Conservation (phyloP, 2,888 invertebrate species). For the Theretra japonica region DNA sequence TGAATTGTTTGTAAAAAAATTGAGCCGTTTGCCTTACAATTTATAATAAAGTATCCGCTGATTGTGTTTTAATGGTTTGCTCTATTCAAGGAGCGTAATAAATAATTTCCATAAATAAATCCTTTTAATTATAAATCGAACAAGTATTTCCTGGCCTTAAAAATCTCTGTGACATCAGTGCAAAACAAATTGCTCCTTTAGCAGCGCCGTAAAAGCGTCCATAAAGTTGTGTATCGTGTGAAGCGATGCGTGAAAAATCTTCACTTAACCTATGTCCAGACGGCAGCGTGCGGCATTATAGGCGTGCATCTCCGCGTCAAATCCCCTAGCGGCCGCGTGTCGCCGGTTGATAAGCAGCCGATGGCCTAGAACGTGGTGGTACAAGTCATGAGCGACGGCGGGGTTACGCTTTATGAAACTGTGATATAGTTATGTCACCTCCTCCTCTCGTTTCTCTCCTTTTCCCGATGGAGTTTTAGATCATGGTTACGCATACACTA, state of each 20-base stretch:
- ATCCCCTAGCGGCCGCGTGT: conserved; percentile 74
- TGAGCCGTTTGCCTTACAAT: too few species aligned
- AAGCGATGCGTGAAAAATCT: conserved; percentile 19
- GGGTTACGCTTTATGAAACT: not conserved
- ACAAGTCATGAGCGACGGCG: conserved; percentile 47
- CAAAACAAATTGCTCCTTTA: conserved; percentile 3
- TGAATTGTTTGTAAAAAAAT: too few species aligned
- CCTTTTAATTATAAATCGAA: too few species aligned
- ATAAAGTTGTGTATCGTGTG: conserved; percentile 8
- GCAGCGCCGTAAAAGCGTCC: not conserved
- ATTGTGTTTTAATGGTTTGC: too few species aligned
- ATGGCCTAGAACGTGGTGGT: conserved; percentile 51
- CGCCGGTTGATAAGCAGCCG: conserved; percentile 75
- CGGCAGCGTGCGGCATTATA: conserved; percentile 55
- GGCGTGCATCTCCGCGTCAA: conserved; percentile 71
- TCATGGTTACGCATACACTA: too few species aligned
- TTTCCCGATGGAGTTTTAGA: too few species aligned
- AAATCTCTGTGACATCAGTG: not conserved
- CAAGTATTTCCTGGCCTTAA: not conserved
- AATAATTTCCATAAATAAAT: too few species aligned
- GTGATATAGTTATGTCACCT: too few species aligned
- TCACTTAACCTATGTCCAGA: conserved; percentile 32
- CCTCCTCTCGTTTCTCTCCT: too few species aligned
- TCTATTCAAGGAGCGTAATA: too few species aligned
- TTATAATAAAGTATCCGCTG: too few species aligned